Evolutionary conservation across 2,113 vertebrate genomes (phyloP), one percentile per base, ranked within the genome.

Genomic region (Nothocercus julius): DNA sequence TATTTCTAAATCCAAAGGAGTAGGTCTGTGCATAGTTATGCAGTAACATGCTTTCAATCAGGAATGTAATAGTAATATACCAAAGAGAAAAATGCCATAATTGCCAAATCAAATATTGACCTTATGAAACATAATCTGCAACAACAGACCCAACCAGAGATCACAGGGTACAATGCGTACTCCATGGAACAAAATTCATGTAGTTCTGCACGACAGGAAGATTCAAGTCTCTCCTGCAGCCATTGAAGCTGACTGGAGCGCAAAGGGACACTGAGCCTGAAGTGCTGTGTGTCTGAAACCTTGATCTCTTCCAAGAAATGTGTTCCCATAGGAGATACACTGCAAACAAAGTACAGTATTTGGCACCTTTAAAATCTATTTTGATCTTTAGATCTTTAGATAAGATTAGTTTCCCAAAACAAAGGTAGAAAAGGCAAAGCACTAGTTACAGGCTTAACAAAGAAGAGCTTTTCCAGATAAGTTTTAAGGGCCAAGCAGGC

Each of bases 381-480:
- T 82, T 76, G 67, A 96, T 79, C 81, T 69, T 17, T 83, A 93
- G 67, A 96, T 79, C 81, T 69, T 17, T 83, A 92, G 92, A 94
- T 97, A 96, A 96, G 88, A 95, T 86, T 90, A 58, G 47, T 79
- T 88, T 36, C 14, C 69, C 90, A 84, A 93, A 95, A 90, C 47
- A 82, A 93, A 86, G 68, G 24, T 59, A 28, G 87, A 25, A 95
- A 89, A 91, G 91, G 89, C 91, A 95, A 92, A 92, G 90, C 74
- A 87, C 73, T 89, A 1, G 0, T 92, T 82, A 53, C 16, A 0
- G 0, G 34, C 58, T 80, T 66, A 44, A 49, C 34, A 64, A 45
- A 88, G 82, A 53, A 79, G 66, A 92, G 3, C 32, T 27, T 56
- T 15, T 84, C 64, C 90, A 83, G 76, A 47, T 86, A 58, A 75